Evolutionary conservation across 2,888 invertebrate species (phyloP).

Genomic region (Ptychoptera albimana): DNA sequence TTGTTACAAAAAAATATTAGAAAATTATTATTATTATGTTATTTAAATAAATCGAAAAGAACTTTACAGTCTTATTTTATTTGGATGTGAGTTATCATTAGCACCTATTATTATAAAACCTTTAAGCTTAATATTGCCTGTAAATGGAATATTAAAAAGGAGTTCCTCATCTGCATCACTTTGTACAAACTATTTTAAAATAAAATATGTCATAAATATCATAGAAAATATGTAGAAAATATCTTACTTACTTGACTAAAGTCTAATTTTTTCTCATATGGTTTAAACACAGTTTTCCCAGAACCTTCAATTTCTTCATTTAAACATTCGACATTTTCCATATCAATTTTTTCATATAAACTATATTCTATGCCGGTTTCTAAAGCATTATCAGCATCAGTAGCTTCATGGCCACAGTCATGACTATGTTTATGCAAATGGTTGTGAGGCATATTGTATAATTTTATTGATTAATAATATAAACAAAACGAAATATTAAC

Average conservation of each 20-base stretch:
- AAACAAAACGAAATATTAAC: neutral
- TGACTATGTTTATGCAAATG: conserved; percentile 25
- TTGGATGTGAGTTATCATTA: conserved; percentile 71
- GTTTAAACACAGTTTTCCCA: conserved; percentile 79
- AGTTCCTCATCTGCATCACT: conserved; percentile 95
- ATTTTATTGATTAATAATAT: conserved; percentile 6
- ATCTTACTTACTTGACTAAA: conserved; percentile 44
- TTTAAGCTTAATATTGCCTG: conserved; percentile 87
- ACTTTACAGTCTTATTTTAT: conserved; percentile 71
- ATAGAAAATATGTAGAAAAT: neutral
- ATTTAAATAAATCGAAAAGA: conserved; percentile 2
- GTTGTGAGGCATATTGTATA: conserved; percentile 23
- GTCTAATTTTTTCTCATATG: conserved; percentile 76
- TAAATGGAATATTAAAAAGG: conserved; percentile 92
- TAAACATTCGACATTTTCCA: conserved; percentile 71
- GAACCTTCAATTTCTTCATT: conserved; percentile 79
- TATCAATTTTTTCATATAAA: conserved; percentile 79
- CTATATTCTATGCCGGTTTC: conserved; percentile 37
- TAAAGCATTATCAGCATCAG: conserved; percentile 23
- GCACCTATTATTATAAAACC: conserved; percentile 87
- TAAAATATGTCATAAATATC: neutral
- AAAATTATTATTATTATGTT: conserved; percentile 3
- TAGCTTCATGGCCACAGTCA: conserved; percentile 25
- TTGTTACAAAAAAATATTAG: conserved; percentile 14
- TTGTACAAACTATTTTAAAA: conserved; percentile 61